These are phyloP conservation scores for Pitta sordida DNA, from an alignment of 2,113 vertebrate genomes.

Conservation along the genomic window DNA sequence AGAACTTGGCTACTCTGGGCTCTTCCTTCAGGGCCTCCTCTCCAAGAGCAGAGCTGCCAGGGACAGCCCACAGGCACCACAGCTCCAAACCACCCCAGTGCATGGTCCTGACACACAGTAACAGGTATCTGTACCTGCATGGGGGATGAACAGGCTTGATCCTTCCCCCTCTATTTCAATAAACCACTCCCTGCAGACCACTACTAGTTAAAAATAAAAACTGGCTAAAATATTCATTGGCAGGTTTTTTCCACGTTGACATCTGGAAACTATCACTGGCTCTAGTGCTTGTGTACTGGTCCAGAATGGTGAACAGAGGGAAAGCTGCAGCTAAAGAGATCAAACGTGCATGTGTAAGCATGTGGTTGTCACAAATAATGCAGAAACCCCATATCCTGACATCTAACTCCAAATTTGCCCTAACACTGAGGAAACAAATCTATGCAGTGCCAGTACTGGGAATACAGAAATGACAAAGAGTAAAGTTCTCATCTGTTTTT, in stretches of 20 bases:
- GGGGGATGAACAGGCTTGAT: background rate
- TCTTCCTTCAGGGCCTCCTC: background rate
- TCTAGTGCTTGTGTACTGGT: background rate
- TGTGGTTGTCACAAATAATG: background rate
- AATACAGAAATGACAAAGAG: background rate
- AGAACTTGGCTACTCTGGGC: background rate
- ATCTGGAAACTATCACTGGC: background rate
- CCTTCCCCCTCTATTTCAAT: background rate
- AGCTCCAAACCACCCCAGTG: background rate
- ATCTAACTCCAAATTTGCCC: background rate
- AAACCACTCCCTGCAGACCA: background rate
- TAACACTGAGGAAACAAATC: background rate
- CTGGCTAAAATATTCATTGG: background rate
- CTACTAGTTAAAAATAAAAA: background rate
- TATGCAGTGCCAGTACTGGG: background rate
- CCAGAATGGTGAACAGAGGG: background rate
- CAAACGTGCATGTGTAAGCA: fast-evolving
- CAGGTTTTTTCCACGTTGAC: background rate
- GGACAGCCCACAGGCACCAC: background rate
- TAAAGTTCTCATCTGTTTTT: background rate
- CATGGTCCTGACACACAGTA: background rate
- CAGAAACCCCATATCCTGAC: background rate
- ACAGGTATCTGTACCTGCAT: background rate
- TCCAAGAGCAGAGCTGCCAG: background rate
- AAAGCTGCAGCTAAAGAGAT: background rate